A percentile compares a stretch with the other conserved stretches of the same genome.
Evolutionary conservation across 2,113 vertebrate species (phyloP).

Genomic region (Python bivittatus): DNA sequence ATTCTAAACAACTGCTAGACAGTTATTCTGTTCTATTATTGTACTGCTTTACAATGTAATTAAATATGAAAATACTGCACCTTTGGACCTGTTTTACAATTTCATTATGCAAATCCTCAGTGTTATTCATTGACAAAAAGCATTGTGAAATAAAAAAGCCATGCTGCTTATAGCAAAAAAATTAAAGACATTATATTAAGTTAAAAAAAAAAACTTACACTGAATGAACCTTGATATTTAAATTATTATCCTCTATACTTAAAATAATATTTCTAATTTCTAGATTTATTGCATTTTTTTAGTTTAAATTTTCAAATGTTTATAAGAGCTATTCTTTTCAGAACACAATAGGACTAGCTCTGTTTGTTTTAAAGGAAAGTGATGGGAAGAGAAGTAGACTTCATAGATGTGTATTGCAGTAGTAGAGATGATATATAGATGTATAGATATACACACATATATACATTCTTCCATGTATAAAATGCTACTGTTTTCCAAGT

Average conservation of each 20-base stretch:
- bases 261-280: neutral
- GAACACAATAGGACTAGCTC: neutral
- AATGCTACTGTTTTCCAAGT: too few species aligned
- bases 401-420: neutral
- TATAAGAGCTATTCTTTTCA: neutral
- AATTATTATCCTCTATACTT: neutral
- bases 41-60: constrained; percentile 29
- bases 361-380: neutral
- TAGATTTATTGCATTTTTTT: neutral
- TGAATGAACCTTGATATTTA: neutral
- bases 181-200: constrained; percentile 19
- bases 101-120: constrained; percentile 56
- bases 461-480: neutral
- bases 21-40: constrained; percentile 47
- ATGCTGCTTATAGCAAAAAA: constrained; percentile 33
- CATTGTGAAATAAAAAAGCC: constrained; percentile 44
- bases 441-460: too few species aligned
- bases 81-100: constrained; percentile 54
- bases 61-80: constrained; percentile 50
- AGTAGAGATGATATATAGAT: neutral
- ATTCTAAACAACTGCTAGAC: constrained; percentile 28
- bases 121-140: constrained; percentile 35
- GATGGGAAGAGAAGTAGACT: neutral
- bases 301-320: neutral
- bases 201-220: constrained; percentile 22